phyloP scores from a whole-genome alignment of 2,113 vertebrate species.

The Reinhardtius hippoglossoides region DNA sequence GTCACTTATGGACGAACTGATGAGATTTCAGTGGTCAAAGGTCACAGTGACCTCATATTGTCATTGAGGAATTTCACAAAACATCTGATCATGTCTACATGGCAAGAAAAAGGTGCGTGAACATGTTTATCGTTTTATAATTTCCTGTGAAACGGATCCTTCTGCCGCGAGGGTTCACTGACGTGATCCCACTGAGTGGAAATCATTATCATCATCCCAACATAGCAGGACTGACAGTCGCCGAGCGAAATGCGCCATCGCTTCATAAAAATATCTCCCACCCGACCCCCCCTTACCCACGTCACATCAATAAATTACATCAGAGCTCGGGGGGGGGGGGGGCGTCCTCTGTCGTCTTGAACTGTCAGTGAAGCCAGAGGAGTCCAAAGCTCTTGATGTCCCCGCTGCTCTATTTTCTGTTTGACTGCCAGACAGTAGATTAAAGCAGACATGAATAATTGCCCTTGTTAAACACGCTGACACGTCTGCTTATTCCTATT shows the following conservation, averaged over 20 bases:
- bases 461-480: conserved; percentile 64
- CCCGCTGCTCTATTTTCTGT: conserved; percentile 69
- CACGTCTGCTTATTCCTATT: conserved; percentile 22
- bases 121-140: neutral
- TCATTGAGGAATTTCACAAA: no score
- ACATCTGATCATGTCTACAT: no score
- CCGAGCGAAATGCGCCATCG: conserved; percentile 42
- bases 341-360: conserved; percentile 10
- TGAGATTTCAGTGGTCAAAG: no score
- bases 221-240: conserved; percentile 24
- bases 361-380: conserved; percentile 33
- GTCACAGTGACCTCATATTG: no score
- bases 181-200: neutral
- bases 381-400: conserved; percentile 76
- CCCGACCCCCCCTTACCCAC: conserved; percentile 37
- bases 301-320: conserved; percentile 60
- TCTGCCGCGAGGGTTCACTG: conserved; percentile 1
- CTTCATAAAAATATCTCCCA: conserved; percentile 48
- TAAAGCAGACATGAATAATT: conserved; percentile 77
- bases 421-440: conserved; percentile 56
- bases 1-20: no score
- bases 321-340: conserved; percentile 51
- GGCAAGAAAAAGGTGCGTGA: no score
- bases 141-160: neutral
- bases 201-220: conserved; percentile 3